Base-by-base conservation (phyloP, 1,140 invertebrate genomes). In the Eciton burchellii region DNA sequence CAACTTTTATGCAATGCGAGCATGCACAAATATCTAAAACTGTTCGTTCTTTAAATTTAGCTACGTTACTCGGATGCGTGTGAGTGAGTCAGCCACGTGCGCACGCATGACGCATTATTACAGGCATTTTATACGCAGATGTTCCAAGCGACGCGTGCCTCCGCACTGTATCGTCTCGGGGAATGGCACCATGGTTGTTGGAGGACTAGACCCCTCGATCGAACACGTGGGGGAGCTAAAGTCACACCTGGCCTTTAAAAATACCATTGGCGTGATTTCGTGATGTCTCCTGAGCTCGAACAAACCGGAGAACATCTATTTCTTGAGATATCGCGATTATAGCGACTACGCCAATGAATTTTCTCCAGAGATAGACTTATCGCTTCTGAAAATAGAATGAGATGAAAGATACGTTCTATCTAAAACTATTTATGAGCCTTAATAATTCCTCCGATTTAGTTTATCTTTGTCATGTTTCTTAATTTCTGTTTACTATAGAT, bases 161-260 rank as follows among this genome's bases (percentile, higher is more conserved):
- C 74, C 59, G 19, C 71, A 59, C 77, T 52, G 70, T 19, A 56
- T 62, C 72, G 72, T 43, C 35, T 24, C 35, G 74, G 14, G n/a
- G 72, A 76, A 76, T 76, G 74, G 35, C 43, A 8, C 49, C n/a
- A 47, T 29, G n/a, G 26, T 63, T 47, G 29, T 82, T 49, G 12
- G 59, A 57, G 70, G 35, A 5, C 4, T 14, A 16, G 82, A 82
- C 82, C 83, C 82, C 81, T 66, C 29, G 45, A 43, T 65, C 71
- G 68, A 70, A 79, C 82, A 70, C 56, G 52, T 56, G 65, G 72
- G 84, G 63, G 81, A 86, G 66, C 41, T 72, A 54, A 73, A 84
- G 83, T 82, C 85, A 86, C 91, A 92, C 89, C 91, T 92, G 91
- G 91, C 86, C 77, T 71, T 87, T 84, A 84, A 91, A 91, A 77